phyloP scores from a whole-genome alignment of 2,797 vertebrate species.

The Danionella dracula region DNA sequence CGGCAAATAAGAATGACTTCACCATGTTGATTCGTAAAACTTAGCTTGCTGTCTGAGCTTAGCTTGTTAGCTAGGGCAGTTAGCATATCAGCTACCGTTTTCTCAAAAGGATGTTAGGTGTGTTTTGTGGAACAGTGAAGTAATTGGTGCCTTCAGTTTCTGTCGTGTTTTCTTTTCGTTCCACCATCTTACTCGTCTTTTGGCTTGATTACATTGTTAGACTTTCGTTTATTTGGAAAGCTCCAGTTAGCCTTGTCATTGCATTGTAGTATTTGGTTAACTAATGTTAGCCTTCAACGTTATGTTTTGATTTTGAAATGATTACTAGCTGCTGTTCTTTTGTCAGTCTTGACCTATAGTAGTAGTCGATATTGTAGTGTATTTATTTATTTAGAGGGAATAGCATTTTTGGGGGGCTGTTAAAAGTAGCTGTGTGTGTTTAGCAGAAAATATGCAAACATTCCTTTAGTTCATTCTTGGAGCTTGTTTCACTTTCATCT shows the following conservation, averaged over 20 bases:
- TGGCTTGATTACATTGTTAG: background rate
- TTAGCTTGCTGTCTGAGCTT: slow-evolving; percentile 10
- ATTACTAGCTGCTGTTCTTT: too few species aligned
- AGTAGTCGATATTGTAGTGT: background rate
- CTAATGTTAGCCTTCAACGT: too few species aligned
- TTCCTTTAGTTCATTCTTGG: background rate
- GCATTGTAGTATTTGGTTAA: too few species aligned
- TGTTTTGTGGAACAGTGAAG: too few species aligned
- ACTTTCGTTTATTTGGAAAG: slow-evolving; percentile 1
- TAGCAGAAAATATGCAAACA: background rate
- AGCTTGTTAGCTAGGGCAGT: too few species aligned
- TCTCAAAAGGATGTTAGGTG: background rate
- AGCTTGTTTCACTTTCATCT: background rate
- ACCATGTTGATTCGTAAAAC: slow-evolving; percentile 14
- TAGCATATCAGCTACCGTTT: too few species aligned
- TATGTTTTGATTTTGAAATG: background rate
- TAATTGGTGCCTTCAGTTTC: too few species aligned
- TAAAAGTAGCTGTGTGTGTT: background rate
- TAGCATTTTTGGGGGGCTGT: background rate
- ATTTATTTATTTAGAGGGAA: background rate
- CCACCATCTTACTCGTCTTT: background rate
- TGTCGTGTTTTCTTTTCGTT: too few species aligned
- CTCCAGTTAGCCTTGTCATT: background rate
- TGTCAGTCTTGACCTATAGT: background rate
- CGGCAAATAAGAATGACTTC: background rate